phyloP scores from a whole-genome alignment of 2,797 vertebrate genomes.

The Intellagama lesueurii region DNA sequence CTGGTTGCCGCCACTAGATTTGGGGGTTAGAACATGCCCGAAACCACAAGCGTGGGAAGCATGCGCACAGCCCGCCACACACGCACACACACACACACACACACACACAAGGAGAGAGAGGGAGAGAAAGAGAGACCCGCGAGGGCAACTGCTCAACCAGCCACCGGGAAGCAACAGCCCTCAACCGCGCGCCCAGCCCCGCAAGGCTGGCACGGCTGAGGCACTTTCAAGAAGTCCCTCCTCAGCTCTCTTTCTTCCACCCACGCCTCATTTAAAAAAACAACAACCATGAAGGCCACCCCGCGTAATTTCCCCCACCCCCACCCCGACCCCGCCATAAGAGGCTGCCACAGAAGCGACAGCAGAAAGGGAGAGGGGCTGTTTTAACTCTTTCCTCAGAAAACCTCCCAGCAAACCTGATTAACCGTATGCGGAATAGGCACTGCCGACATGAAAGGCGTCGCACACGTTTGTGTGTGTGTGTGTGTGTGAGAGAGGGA shows the following conservation, averaged over 20 bases:
- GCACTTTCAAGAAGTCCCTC: neutral
- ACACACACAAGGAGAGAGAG: no score
- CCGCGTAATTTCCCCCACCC: neutral
- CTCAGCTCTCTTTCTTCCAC: neutral
- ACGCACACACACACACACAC: no score
- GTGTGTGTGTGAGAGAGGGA: neutral
- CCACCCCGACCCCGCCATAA: constrained; percentile 21
- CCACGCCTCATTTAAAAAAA: fast-evolving
- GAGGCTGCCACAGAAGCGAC: constrained; percentile 42
- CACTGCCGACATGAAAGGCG: constrained; percentile 27
- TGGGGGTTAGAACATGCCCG: neutral
- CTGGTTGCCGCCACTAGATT: no score
- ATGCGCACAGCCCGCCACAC: no score
- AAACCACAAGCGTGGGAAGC: neutral
- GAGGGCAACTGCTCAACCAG: neutral
- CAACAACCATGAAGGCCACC: neutral
- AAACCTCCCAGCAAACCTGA: constrained; percentile 18
- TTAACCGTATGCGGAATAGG: neutral
- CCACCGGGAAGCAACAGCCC: neutral
- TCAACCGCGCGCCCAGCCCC: neutral
- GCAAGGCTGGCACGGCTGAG: neutral
- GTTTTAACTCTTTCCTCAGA: neutral
- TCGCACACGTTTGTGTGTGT: neutral
- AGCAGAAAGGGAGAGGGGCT: neutral
- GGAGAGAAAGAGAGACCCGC: neutral